Evolutionary conservation across 2,113 vertebrate genomes (phyloP).

Genomic region (Chlamydotis undulata): DNA sequence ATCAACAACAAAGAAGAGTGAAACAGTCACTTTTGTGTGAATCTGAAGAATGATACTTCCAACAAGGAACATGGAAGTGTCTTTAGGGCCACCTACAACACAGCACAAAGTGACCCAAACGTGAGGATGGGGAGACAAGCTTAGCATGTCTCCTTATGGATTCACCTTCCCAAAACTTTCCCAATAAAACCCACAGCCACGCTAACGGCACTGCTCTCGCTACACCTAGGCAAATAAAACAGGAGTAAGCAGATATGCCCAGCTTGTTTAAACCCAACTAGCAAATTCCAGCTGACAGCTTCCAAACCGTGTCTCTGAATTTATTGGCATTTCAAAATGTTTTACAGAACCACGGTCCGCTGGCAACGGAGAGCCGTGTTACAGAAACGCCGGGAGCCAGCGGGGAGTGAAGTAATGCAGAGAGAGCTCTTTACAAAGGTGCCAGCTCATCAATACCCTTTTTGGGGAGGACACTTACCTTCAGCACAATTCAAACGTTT

Average conservation of each 20-base stretch:
- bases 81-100: neutral
- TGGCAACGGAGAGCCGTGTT: neutral
- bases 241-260: slow-evolving; percentile 20
- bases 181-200: neutral
- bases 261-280: neutral
- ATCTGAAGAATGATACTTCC: neutral
- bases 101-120: neutral
- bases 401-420: neutral
- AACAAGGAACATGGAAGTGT: neutral
- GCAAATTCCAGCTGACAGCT: slow-evolving; percentile 46
- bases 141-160: neutral
- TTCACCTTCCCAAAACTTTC: neutral
- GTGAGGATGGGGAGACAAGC: neutral
- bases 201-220: neutral
- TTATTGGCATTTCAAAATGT: slow-evolving; percentile 29
- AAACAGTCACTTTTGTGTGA: neutral
- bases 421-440: neutral
- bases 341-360: neutral
- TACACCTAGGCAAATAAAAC: neutral
- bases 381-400: neutral
- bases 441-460: neutral
- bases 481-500: neutral
- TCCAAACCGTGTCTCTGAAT: neutral
- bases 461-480: neutral
- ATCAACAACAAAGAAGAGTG: neutral